Evolutionary conservation across 2,113 vertebrate genomes (phyloP).

Genomic region (Aplodontia rufa): DNA sequence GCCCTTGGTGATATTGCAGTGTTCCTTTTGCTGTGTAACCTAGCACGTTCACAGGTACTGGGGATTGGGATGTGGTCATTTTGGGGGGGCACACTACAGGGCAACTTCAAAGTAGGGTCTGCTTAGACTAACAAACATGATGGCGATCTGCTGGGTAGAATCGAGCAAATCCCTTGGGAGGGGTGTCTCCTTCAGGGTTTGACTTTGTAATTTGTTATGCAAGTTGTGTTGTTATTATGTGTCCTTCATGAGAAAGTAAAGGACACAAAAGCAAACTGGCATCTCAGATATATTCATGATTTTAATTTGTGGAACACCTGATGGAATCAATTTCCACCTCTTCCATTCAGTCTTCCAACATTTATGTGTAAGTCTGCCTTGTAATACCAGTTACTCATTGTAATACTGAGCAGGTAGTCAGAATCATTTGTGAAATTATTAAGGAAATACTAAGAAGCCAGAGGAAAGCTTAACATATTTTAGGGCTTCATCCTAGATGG

Average conservation of each 20-base stretch:
- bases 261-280: neutral
- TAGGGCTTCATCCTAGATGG: neutral
- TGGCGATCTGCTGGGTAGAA: neutral
- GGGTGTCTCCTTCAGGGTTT: neutral
- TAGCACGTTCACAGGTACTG: neutral
- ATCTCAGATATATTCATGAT: neutral
- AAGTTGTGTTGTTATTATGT: neutral
- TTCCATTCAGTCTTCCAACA: neutral
- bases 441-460: neutral
- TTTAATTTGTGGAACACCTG: neutral
- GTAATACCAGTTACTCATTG: neutral
- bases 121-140: neutral
- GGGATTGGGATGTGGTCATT: neutral
- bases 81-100: neutral
- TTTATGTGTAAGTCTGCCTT: neutral
- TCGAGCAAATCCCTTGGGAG: neutral
- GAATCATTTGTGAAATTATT: conserved; percentile 1
- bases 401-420: neutral
- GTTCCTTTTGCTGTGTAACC: neutral
- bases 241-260: neutral
- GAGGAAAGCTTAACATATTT: neutral
- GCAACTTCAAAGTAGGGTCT: neutral
- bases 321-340: neutral
- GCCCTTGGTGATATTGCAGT: neutral
- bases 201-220: neutral